These are phyloP conservation scores for Coracopsis vasa DNA, from an alignment of 2,113 vertebrate genomes.

Conservation along the genomic window DNA sequence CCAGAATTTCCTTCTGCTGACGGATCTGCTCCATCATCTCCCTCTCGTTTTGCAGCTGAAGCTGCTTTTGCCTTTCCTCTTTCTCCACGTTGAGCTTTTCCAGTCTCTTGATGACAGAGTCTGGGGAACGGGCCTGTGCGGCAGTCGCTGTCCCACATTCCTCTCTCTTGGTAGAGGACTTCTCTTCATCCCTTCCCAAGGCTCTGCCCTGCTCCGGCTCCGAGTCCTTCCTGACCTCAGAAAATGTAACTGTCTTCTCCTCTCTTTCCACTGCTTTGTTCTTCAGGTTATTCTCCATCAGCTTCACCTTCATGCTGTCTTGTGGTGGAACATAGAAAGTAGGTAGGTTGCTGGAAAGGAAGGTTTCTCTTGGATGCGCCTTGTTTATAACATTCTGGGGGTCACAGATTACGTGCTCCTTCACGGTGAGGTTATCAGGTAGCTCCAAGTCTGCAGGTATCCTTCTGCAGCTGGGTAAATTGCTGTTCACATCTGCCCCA, in stretches of 20 bases:
- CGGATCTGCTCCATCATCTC: slow-evolving; percentile 98
- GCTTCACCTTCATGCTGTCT: slow-evolving; percentile 58
- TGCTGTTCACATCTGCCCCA: slow-evolving; percentile 21
- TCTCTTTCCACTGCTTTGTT: slow-evolving; percentile 58
- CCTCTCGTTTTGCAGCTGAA: slow-evolving; percentile 88
- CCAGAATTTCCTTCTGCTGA: slow-evolving; percentile 88
- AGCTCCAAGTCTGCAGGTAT: slow-evolving; percentile 6
- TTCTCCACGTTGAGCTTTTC: slow-evolving; percentile 89
- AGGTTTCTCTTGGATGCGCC: slow-evolving; percentile 61
- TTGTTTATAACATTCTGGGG: slow-evolving; percentile 36
- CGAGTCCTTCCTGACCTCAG: not conserved
- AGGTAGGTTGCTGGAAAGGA: slow-evolving; percentile 81
- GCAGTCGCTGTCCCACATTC: not conserved
- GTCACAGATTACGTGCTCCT: not conserved
- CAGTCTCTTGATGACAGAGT: slow-evolving; percentile 82
- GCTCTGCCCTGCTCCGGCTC: not conserved
- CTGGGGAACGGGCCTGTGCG: slow-evolving; percentile 52
- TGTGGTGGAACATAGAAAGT: slow-evolving; percentile 87
- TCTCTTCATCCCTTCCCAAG: slow-evolving; percentile 18
- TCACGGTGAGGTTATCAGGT: slow-evolving; percentile 19
- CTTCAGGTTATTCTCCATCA: slow-evolving; percentile 58
- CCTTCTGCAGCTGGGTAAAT: not conserved
- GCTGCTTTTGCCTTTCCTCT: slow-evolving; percentile 86
- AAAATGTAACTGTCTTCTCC: not conserved
- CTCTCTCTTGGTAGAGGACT: slow-evolving; percentile 10